A percentile compares a stretch with the other conserved stretches of the same genome.
phyloP scores from a whole-genome alignment of 2,113 vertebrate species.

The Corynorhinus townsendii region DNA sequence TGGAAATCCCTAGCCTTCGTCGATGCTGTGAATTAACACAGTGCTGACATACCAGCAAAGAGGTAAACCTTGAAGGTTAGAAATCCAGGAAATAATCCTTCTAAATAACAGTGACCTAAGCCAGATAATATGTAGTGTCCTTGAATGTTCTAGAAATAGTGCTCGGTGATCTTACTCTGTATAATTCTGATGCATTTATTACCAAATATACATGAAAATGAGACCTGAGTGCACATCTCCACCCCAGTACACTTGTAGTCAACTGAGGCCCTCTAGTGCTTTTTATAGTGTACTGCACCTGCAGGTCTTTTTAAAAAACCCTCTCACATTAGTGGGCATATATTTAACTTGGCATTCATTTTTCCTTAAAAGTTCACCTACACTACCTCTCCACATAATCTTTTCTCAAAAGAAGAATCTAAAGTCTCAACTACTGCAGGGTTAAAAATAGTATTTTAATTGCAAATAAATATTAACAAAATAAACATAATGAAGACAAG shows the following conservation, averaged over 20 bases:
- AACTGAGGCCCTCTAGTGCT: constrained; percentile 69
- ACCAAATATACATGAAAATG: not conserved
- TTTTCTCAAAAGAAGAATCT: not conserved
- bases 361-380: not conserved
- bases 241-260: not conserved
- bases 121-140: not conserved
- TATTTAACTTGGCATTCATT: not conserved
- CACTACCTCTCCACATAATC: not conserved
- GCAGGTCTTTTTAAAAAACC: not conserved
- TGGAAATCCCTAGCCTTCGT: constrained; percentile 2
- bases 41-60: not conserved
- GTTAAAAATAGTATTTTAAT: constrained; percentile 13
- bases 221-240: not conserved
- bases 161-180: not conserved
- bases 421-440: not conserved
- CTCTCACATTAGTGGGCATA: not conserved
- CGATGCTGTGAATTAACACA: not conserved
- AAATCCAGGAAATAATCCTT: not conserved
- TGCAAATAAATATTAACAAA: constrained; percentile 27
- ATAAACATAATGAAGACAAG: not conserved
- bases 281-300: constrained; percentile 10
- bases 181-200: not conserved
- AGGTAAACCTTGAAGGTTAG: not conserved
- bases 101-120: not conserved
- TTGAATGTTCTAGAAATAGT: not conserved